A percentile compares a stretch with the other conserved stretches of the same genome.
Evolutionary conservation across 2,888 invertebrate genomes (phyloP).

Genomic region (Selenia dentaria): DNA sequence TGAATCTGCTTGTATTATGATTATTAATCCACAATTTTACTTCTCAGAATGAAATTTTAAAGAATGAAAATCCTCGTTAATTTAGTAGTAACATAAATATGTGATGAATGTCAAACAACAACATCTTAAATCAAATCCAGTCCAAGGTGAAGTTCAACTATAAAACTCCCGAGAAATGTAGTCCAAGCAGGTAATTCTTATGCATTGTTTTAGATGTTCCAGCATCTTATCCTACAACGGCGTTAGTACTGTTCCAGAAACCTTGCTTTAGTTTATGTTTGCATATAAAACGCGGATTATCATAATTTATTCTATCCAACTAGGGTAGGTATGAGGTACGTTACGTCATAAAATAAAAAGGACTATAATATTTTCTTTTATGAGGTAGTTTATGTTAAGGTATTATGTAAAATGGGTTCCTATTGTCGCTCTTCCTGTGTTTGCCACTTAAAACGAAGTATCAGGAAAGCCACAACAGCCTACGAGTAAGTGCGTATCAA

Average conservation of each 20-base stretch:
- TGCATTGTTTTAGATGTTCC: conserved; percentile 11
- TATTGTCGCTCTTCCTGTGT: no score
- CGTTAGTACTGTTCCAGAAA: conserved; percentile 11
- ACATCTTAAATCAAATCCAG: not conserved
- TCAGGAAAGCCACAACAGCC: no score
- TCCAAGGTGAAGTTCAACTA: not conserved
- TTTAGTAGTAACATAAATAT: no score
- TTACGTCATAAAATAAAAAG: conserved; percentile 9
- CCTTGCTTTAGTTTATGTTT: conserved; percentile 20
- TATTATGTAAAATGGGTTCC: no score
- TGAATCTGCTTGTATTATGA: no score
- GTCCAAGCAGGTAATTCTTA: conserved; percentile 20
- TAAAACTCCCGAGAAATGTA: conserved; percentile 8
- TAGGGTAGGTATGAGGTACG: conserved; percentile 8
- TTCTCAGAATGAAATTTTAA: no score
- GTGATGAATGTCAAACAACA: no score
- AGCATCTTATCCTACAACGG: conserved; percentile 8
- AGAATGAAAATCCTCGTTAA: no score
- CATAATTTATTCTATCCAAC: conserved; percentile 11
- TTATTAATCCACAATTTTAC: no score
- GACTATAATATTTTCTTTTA: conserved; percentile 15
- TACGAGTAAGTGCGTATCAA: no score
- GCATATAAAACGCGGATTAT: conserved; percentile 22
- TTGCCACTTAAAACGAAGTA: no score
- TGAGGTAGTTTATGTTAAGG: not conserved